Evolutionary conservation across 2,888 invertebrate species (phyloP).

Genomic region (Chaetogeoica ovagalla): DNA sequence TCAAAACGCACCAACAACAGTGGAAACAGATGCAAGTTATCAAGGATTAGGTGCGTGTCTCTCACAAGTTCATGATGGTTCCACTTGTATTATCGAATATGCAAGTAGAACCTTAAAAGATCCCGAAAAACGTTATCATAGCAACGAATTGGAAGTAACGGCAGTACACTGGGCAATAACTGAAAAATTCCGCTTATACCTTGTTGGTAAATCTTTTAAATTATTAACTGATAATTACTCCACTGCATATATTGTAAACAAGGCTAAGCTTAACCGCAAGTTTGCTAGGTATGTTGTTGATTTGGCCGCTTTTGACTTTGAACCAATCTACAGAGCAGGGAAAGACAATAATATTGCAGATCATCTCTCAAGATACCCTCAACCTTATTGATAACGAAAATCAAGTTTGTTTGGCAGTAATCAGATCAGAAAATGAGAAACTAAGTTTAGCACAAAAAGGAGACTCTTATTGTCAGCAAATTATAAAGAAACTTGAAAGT

Average conservation of each 20-base stretch:
- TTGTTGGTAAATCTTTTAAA: neutral
- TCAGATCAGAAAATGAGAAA: neutral
- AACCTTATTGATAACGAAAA: neutral
- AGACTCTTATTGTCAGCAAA: constrained; percentile 8
- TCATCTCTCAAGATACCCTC: neutral
- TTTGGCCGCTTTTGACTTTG: neutral
- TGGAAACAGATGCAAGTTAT: constrained; percentile 27
- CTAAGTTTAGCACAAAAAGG: neutral
- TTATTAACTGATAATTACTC: constrained; percentile 1
- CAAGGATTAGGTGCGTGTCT: constrained; percentile 12
- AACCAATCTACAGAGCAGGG: neutral
- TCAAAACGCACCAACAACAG: neutral
- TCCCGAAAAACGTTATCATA: neutral
- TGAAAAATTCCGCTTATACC: neutral
- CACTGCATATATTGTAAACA: neutral
- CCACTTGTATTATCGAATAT: too few species aligned
- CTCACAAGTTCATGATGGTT: neutral
- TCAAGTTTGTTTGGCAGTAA: neutral
- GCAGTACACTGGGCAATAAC: constrained; percentile 3
- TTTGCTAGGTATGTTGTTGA: neutral
- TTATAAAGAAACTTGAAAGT: neutral
- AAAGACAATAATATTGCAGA: neutral
- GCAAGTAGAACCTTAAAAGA: neutral
- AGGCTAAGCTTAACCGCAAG: neutral
- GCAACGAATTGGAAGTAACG: neutral